Base-by-base conservation (phyloP, 2,113 vertebrate genomes). In the Ardeotis arabs region DNA sequence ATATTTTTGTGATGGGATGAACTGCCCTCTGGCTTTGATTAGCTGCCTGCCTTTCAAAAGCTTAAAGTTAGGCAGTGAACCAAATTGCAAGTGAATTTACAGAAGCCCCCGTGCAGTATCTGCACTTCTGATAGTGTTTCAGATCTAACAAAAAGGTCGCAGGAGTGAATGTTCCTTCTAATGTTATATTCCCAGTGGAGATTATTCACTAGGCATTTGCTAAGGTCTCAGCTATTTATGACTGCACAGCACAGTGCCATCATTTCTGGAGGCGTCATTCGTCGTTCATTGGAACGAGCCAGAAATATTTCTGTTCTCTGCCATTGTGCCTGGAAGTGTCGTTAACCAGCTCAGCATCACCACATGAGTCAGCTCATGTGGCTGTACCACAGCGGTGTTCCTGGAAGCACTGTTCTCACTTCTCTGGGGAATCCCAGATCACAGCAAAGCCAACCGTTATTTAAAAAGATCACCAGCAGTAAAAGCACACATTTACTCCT, bases 371-470 rank as follows among this genome's bases (percentile, higher is more conserved):
- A 56, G 58, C 33, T 70, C 12, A 4, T 39, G 50, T 49, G 52
- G 49, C 37, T 2, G 1, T 47, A 68, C 18, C 1, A 7, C 41
- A 79, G 41, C 0, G 1, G 16, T 1, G 2, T 75, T 87, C 41
- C 73, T 90, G 73, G 73, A 94, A 76, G 19, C 39, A 41, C 39
- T 60, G 53, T 33, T 92, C 47, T 70, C 45, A 52, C 35, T 78
- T 87, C 72, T 79, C 37, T 25, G 22, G 27, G 33, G 5, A 2
- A 58, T 58, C 49, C 21, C 49, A 63, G 50, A 67, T 62, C 49
- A n/a, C 23, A 81, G 21, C 29, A 90, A 83, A 76, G 47, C 35
- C 68, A 92, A 68, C 14, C 13, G 4, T 44, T 80, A 33, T 63
- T 90, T 59, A 20, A 81, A 76, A 87, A 70, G 25, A 70, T 52